phyloP scores from a whole-genome alignment of 2,888 invertebrate genomes.

The Synergus umbraculus region DNA sequence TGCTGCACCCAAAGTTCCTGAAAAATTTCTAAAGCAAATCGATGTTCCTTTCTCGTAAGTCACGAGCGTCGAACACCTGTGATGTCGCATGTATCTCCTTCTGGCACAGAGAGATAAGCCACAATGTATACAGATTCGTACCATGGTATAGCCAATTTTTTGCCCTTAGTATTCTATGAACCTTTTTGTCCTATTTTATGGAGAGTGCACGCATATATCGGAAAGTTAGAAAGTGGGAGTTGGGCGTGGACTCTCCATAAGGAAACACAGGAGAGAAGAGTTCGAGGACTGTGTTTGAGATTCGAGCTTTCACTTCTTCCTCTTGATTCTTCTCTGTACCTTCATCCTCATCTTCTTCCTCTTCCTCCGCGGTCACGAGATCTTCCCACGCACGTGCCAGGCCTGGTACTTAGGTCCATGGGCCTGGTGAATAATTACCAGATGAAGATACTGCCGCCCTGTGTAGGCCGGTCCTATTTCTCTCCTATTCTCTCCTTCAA shows the following conservation, averaged over 20 bases:
- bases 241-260: conserved; percentile 55
- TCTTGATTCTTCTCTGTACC: conserved; percentile 54
- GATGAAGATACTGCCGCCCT: conserved; percentile 70
- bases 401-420: conserved; percentile 58
- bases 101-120: background rate
- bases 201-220: conserved; percentile 29
- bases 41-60: conserved; percentile 3
- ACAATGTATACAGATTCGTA: conserved; percentile 22
- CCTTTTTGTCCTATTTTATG: conserved; percentile 22
- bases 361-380: conserved; percentile 59
- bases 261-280: conserved; percentile 54
- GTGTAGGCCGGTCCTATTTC: conserved; percentile 62
- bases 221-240: conserved; percentile 52
- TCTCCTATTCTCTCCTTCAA: conserved; percentile 40
- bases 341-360: conserved; percentile 60
- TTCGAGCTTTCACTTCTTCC: conserved; percentile 53
- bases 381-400: conserved; percentile 71
- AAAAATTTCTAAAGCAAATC: background rate
- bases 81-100: conserved; percentile 8
- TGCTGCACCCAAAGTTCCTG: no score
- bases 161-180: background rate
- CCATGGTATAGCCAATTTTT: conserved; percentile 3
- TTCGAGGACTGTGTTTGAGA: conserved; percentile 41
- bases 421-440: conserved; percentile 70
- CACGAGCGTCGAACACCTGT: conserved; percentile 20